Base-by-base conservation (phyloP, 1,140 invertebrate species). In the Brachionus sp. region DNA sequence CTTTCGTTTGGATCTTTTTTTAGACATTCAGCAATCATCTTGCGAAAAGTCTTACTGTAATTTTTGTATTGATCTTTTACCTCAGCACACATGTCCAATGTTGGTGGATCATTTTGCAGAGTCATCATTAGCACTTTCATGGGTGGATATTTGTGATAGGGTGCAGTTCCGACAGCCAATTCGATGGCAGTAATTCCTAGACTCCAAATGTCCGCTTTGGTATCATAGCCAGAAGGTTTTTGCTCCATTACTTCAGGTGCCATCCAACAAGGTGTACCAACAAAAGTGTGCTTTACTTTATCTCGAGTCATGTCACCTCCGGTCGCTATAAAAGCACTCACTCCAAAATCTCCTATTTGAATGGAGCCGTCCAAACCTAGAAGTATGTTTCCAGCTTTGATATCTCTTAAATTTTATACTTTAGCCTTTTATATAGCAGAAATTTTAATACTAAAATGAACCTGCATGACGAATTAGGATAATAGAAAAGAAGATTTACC, bases 241-340 rank as follows among this genome's bases (percentile, higher is more conserved):
- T 98, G 95, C 90, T 98, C 95, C 96, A 98, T 98, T 84, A 98
- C 96, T 91, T 99, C 97, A 10, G 97, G 97, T n/a, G 97, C 97
- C 97, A 98, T 98, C 96, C 96, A 99, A 88, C 97, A 98, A 0
- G 97, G 95, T 5, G 96, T 98, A 6, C 96, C 96, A 4, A 98
- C 96, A 90, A 98, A 98, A 0, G 96, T 98, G 86, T 98, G 95
- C 23, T 96, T 91, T 3, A 96, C 94, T 90, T 96, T 96, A 89
- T 98, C 95, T 7, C 96, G 90, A n/a, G 88, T 88, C 46, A 90
- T 93, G 94, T 86, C 98, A 86, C 91, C 98, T 93, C 85, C 95
- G 90, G 83, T 95, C 93, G 25, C 95, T 94, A 82, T 95, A 94
- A 86, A 98, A 87, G 96, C 96, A 95, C 90, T 88, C 5, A 90